Conservation (phyloP, 1,140 invertebrate species). For the Capitella teleta region DNA sequence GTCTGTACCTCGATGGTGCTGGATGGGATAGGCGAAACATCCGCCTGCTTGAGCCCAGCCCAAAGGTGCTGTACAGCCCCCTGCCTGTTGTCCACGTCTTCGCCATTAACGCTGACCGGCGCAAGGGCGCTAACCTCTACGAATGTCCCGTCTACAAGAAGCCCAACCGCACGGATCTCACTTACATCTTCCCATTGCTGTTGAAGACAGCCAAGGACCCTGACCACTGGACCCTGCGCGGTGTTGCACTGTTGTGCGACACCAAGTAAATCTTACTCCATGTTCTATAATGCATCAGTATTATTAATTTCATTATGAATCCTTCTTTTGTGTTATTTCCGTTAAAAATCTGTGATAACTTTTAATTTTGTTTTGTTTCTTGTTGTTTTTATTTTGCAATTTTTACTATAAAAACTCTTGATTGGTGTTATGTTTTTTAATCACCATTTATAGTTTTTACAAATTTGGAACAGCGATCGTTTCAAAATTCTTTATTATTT, state of each 20-base stretch:
- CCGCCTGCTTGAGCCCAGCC: constrained; percentile 34
- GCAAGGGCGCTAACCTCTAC: constrained; percentile 59
- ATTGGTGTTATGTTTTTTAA: too few species aligned
- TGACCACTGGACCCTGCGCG: constrained; percentile 60
- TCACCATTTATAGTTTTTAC: too few species aligned
- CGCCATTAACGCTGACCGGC: constrained; percentile 59
- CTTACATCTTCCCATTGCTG: constrained; percentile 93
- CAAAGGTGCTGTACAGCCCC: constrained; percentile 37
- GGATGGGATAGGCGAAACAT: constrained; percentile 38
- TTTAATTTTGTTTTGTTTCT: too few species aligned
- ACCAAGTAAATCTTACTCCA: constrained; percentile 88
- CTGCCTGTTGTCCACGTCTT: constrained; percentile 64
- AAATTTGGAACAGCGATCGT: too few species aligned
- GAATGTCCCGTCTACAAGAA: constrained; percentile 96
- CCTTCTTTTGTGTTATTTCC: too few species aligned
- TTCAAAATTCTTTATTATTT: too few species aligned
- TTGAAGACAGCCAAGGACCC: constrained; percentile 55
- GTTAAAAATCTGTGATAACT: too few species aligned
- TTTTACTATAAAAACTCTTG: too few species aligned
- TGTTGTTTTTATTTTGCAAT: too few species aligned
- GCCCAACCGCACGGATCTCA: constrained; percentile 79
- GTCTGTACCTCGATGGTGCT: constrained; percentile 39
- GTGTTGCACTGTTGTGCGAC: constrained; percentile 87
- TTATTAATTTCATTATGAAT: too few species aligned
- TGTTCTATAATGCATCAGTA: too few species aligned